Evolutionary conservation across 2,888 invertebrate species (phyloP).

Genomic region (Phytoseiulus persimilis): DNA sequence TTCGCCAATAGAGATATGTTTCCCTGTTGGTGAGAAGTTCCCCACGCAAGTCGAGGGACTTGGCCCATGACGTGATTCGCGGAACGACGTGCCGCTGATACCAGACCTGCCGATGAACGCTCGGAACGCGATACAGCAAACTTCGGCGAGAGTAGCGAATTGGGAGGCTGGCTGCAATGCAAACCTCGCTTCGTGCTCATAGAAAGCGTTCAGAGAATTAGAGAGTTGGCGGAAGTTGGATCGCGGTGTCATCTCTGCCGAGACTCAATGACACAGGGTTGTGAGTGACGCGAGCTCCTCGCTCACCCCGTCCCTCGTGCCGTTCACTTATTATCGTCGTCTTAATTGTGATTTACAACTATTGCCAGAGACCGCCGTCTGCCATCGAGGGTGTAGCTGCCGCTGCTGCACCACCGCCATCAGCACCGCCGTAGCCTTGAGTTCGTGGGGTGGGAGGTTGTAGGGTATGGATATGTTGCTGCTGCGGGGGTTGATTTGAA

Average conservation of each 20-base stretch:
- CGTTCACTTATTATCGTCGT: background rate
- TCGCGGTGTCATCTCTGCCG: background rate
- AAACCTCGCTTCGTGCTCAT: background rate
- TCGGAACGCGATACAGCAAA: no score
- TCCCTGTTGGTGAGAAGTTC: no score
- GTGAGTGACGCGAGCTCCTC: background rate
- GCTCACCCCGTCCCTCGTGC: background rate
- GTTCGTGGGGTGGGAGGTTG: constrained; percentile 5
- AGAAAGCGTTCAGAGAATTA: background rate
- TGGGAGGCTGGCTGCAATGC: background rate
- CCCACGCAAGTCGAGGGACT: no score
- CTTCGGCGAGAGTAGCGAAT: background rate
- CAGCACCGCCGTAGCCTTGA: background rate
- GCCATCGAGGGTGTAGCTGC: background rate
- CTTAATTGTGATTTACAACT: constrained; percentile 5
- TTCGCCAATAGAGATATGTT: no score
- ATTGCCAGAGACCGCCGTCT: constrained; percentile 5
- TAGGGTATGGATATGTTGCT: background rate
- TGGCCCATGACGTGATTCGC: no score
- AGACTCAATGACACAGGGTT: background rate
- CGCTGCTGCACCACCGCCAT: background rate
- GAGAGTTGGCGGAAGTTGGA: background rate
- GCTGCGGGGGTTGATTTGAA: background rate
- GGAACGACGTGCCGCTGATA: no score
- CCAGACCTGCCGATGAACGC: no score